Base-by-base conservation (phyloP, 2,888 invertebrate species). In the Metacarcinus magister region DNA sequence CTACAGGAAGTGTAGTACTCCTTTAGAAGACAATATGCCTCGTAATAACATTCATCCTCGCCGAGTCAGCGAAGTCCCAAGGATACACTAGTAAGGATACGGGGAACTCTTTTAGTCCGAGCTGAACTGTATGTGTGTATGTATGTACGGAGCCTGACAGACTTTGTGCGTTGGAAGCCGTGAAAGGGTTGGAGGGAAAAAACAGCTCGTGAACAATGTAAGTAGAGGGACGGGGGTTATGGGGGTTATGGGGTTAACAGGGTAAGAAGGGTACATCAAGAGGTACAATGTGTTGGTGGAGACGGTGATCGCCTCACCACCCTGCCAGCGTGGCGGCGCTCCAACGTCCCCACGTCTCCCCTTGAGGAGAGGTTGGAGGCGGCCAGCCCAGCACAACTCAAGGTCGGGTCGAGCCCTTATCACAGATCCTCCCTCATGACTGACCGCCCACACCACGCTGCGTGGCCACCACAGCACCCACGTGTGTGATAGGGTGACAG, bases 271-370 rank as follows among this genome's bases (percentile, higher is more conserved):
- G 75, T 28, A 75, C 75, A 44, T 67, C 19, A 43, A 90, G n/a
- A 32, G 94, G 32, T 39, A 19, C 43, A 90, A 16, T 32, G 54
- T 44, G 87, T 19, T n/a, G 48, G 44, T 7, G 91, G 91, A 60
- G 67, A 32, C 23, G 19, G 60, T 39, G 19, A 19, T n/a, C 43
- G 19, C 44, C 44, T 48, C 3, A n/a, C 92, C 28, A 16, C 46
- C 44, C 48, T 23, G 28, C 46, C 13, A 46, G 28, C 10, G 92
- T n/a, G 75, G 91, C 75, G 46, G 75, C 92, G 43, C 75, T 89
- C 89, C 67, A 87, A 95, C 54, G n/a, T 92, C 91, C 92, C 95
- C 95, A 44, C 95, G 92, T 95, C 95, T 95, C 91, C 95, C 95
- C 95, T 92, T 32, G 94, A 54, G 39, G 89, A 89, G 89, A 94